A percentile compares a stretch with the other conserved stretches of the same genome.
These are phyloP conservation scores for Enteromius fasciolatus DNA, from an alignment of 2,797 vertebrate species.

Conservation along the genomic window DNA sequence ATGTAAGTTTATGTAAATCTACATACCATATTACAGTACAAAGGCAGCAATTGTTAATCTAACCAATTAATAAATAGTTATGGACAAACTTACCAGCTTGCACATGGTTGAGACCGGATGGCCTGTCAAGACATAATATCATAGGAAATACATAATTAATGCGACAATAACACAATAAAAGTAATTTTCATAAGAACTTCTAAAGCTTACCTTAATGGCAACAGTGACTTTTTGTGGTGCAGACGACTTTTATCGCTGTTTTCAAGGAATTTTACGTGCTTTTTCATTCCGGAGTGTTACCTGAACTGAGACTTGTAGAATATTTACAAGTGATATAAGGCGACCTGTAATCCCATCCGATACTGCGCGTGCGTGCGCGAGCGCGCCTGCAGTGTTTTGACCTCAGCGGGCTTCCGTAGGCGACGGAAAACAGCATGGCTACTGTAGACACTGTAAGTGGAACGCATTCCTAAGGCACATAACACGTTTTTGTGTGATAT, in stretches of 20 bases:
- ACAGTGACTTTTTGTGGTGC: neutral
- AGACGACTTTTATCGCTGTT: neutral
- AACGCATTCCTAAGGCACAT: neutral
- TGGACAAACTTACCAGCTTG: constrained; percentile 23
- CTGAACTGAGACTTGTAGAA: constrained; percentile 6
- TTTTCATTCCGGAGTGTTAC: constrained; percentile 53
- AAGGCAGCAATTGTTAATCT: neutral
- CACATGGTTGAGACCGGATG: constrained; percentile 26
- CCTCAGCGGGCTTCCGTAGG: constrained; percentile 15
- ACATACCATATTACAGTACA: neutral
- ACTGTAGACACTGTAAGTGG: neutral
- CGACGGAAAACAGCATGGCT: constrained; percentile 43
- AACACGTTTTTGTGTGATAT: neutral
- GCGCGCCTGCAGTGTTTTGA: neutral
- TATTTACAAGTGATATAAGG: neutral
- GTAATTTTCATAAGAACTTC: neutral
- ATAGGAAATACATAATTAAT: neutral
- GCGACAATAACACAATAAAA: neutral
- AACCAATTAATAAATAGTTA: neutral
- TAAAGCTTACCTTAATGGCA: constrained; percentile 53
- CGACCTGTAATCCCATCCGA: constrained; percentile 13
- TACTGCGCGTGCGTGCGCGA: neutral
- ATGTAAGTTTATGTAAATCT: no score
- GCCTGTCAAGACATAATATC: constrained; percentile 21
- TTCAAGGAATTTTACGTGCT: constrained; percentile 59